These are phyloP conservation scores for Empidonax alnorum DNA, from an alignment of 2,113 vertebrate species.

Conservation along the genomic window DNA sequence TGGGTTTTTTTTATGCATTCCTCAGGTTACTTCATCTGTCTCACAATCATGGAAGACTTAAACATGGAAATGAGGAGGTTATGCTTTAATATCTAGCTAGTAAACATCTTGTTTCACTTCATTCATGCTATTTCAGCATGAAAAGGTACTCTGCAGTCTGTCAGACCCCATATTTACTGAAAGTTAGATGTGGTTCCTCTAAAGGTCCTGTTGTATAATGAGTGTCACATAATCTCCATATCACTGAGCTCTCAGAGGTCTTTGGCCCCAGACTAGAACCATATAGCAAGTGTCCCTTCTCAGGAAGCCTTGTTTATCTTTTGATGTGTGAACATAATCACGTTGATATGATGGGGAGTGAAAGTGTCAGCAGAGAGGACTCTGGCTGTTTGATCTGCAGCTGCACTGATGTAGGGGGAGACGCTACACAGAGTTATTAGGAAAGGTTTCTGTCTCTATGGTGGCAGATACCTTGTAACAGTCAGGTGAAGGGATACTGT, in stretches of 20 bases:
- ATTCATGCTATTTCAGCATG: not conserved
- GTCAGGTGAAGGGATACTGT: not conserved
- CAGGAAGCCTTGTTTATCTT: not conserved
- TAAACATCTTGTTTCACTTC: not conserved
- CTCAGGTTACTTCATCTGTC: not conserved
- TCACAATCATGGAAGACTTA: not conserved
- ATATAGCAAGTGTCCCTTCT: not conserved
- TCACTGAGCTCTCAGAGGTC: not conserved
- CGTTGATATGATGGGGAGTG: not conserved
- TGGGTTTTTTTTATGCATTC: accelerated
- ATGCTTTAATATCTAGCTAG: not conserved
- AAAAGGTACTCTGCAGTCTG: not conserved
- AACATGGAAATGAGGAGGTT: not conserved
- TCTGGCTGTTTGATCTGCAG: not conserved
- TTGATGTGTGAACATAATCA: not conserved
- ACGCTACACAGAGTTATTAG: not conserved
- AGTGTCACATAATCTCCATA: not conserved
- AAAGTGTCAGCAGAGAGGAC: not conserved
- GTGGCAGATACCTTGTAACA: not conserved
- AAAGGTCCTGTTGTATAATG: not conserved
- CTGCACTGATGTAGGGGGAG: not conserved
- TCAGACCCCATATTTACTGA: not conserved
- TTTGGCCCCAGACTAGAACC: not conserved
- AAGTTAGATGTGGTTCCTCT: not conserved
- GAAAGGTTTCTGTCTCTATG: not conserved